Evolutionary conservation across 2,888 invertebrate genomes (phyloP).

Genomic region (Adela reaumurella): DNA sequence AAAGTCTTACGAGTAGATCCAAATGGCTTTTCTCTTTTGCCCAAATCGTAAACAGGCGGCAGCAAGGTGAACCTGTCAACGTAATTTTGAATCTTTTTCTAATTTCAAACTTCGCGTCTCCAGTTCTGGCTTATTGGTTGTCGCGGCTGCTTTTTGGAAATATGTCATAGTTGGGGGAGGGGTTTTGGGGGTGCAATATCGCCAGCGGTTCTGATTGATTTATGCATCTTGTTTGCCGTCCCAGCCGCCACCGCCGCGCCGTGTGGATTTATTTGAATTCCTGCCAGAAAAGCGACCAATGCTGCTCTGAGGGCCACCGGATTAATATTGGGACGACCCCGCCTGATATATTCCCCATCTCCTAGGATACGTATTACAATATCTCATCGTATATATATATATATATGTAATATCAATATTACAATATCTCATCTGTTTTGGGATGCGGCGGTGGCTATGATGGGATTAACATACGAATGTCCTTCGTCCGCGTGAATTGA

Average conservation of each 20-base stretch:
- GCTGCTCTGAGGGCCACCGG: constrained; percentile 45
- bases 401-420: too few species aligned
- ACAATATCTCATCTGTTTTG: constrained; percentile 49
- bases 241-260: constrained; percentile 21
- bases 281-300: constrained; percentile 30
- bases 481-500: constrained; percentile 58
- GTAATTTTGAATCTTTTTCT: neutral
- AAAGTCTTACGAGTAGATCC: too few species aligned
- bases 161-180: constrained; percentile 2
- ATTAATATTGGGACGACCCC: constrained; percentile 51
- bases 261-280: constrained; percentile 52
- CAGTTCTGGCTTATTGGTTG: neutral
- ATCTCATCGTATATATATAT: too few species aligned
- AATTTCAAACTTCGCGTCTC: neutral
- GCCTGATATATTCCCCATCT: constrained; percentile 46
- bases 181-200: constrained; percentile 41
- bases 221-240: constrained; percentile 59
- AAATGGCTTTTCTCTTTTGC: too few species aligned
- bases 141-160: neutral
- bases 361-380: constrained; percentile 54
- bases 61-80: too few species aligned
- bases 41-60: too few species aligned
- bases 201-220: constrained; percentile 52
- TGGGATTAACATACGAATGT: constrained; percentile 57
- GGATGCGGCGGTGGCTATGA: constrained; percentile 29